Evolutionary conservation across 2,888 invertebrate genomes (phyloP).

Genomic region (Byasa hedistus): DNA sequence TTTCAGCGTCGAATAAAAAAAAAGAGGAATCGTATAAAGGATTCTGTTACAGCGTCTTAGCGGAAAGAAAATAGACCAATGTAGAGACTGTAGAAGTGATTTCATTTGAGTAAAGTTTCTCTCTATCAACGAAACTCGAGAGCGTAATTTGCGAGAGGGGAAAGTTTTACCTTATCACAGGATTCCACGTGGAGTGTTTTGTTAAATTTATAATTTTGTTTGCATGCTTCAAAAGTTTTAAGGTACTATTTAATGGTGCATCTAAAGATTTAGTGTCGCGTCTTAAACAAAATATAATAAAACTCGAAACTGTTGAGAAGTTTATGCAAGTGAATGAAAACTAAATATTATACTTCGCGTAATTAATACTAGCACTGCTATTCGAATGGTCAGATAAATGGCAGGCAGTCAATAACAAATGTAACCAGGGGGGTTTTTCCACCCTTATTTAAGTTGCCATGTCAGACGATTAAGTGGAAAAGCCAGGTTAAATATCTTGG

Average conservation of each 20-base stretch:
- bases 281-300: too few relatives aligned
- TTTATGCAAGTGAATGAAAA: too few relatives aligned
- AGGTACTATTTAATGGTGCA: conserved; percentile 31
- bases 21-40: conserved; percentile 31
- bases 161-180: conserved; percentile 75
- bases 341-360: too few relatives aligned
- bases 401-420: too few relatives aligned
- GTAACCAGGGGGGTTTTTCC: too few relatives aligned
- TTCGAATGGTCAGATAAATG: too few relatives aligned
- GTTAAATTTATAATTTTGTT: conserved; percentile 68
- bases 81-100: conserved; percentile 67
- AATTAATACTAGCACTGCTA: too few relatives aligned
- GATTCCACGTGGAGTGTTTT: conserved; percentile 77
- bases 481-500: too few relatives aligned
- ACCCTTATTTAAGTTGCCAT: too few relatives aligned
- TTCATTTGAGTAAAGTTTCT: conserved; percentile 73
- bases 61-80: conserved; percentile 60
- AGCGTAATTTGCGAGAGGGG: conserved; percentile 73
- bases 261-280: not conserved
- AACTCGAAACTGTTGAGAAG: too few relatives aligned
- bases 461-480: too few relatives aligned
- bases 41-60: conserved; percentile 52
- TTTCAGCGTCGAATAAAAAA: not conserved
- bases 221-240: conserved; percentile 46
- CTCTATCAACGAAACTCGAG: conserved; percentile 73